Evolutionary conservation across 2,888 invertebrate genomes (phyloP), one percentile per base, ranked within the genome.

Genomic region (Archips xylosteana): DNA sequence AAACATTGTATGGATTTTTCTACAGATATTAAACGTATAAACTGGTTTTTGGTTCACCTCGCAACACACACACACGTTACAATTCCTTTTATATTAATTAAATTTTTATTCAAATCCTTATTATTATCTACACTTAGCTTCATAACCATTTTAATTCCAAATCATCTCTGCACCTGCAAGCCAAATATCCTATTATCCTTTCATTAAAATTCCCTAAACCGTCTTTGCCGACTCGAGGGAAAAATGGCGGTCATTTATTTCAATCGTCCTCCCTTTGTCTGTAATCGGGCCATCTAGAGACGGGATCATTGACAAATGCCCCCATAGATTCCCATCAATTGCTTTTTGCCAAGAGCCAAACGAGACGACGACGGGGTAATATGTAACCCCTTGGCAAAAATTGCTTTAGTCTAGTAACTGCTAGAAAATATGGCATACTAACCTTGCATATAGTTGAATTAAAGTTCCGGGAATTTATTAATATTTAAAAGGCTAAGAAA

Each of bases 241-340:
- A 68, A 73, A 64, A 73, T 73, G 39, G 73, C 49, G 9, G 59
- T 32, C 73, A 73, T 73, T 64, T 64, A 73, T 73, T 73, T 73
- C 73, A 73, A 73, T 73, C 73, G 63, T 23, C 54, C 42, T 34
- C 36, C 39, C 32, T 61, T 51, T 63, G 73, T 68, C 57, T 67
- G 67, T 64, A 69, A 73, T 73, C 68, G 67, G 32, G 23, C 68
- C 73, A 47, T 72, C 72, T 69, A 69, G 51, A 36, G 42, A 39
- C 51, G 61, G 61, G 61, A 73, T 68, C 67, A 47, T 62, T 62
- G 62, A 72, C 67, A 72, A 64, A 69, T 59, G 39, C 72, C 57
- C 45, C 63, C 63, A 73, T 73, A 73, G 57, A 68, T 68, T 49
- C 57, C 68, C 57, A 73, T 73, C 62, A 36, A 73, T 68, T 73